Evolutionary conservation across 2,113 vertebrate species (phyloP).

Genomic region (Saguinus imperator): DNA sequence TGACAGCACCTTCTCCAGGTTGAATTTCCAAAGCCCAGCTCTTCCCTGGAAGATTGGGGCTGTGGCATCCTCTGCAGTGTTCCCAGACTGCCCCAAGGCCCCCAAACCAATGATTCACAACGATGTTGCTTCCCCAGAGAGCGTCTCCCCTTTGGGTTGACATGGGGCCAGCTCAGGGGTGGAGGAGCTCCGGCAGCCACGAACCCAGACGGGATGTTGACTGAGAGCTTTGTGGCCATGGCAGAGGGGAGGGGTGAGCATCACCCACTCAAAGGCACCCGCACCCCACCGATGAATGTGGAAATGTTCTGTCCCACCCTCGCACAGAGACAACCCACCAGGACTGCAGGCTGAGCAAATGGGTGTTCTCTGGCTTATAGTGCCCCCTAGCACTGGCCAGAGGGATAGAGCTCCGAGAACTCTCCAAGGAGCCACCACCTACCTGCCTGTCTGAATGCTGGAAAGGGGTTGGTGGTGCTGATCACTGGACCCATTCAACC

Average conservation of each 20-base stretch:
- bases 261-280: slow-evolving; percentile 41
- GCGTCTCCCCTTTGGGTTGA: neutral
- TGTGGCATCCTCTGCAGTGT: neutral
- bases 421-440: neutral
- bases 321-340: neutral
- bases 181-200: slow-evolving; percentile 23
- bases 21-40: slow-evolving; percentile 21
- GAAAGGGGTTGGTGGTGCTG: neutral
- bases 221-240: slow-evolving; percentile 21
- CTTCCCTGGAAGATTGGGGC: neutral
- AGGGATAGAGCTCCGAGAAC: neutral
- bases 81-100: neutral
- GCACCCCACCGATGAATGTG: neutral
- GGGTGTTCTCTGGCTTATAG: slow-evolving; percentile 79
- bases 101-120: slow-evolving; percentile 57
- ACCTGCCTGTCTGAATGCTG: neutral
- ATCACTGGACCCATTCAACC: neutral
- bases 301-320: neutral
- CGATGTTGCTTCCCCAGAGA: neutral
- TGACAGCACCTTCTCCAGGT: neutral
- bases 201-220: slow-evolving; percentile 39
- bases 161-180: neutral
- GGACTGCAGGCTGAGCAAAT: neutral
- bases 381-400: slow-evolving; percentile 82
- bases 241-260: slow-evolving; percentile 39